These are phyloP conservation scores for Drosophila paramelanica DNA, from an alignment of 2,888 invertebrate species.

Conservation along the genomic window DNA sequence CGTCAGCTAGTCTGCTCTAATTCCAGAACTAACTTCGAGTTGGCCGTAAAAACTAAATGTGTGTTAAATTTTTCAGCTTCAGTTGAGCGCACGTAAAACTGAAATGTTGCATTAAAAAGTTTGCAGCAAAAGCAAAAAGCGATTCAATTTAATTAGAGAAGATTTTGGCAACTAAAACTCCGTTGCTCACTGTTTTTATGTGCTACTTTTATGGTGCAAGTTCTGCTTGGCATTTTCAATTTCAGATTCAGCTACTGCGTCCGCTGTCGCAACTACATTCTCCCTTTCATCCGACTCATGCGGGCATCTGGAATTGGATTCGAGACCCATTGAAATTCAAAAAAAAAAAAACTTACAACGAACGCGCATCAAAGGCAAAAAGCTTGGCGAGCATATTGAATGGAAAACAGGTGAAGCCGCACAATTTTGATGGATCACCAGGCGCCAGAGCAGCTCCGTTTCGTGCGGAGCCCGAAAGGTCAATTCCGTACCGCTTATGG, in stretches of 20 bases:
- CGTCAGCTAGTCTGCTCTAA: conserved; percentile 2
- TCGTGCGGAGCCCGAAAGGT: conserved; percentile 17
- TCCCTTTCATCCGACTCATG: conserved; percentile 39
- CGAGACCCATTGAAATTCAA: conserved; percentile 54
- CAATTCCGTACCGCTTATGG: conserved; percentile 7
- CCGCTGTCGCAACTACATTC: background rate
- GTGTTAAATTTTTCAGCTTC: conserved; percentile 60
- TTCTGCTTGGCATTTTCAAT: conserved; percentile 58
- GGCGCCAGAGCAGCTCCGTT: conserved; percentile 2
- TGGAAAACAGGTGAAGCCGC: conserved; percentile 60
- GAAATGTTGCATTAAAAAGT: conserved; percentile 74
- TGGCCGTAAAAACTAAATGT: conserved; percentile 67
- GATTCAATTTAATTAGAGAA: conserved; percentile 75
- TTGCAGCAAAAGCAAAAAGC: conserved; percentile 54
- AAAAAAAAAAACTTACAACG: conserved; percentile 24
- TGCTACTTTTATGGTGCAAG: conserved; percentile 60
- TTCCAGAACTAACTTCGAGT: conserved; percentile 39
- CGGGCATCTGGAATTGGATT: conserved; percentile 44
- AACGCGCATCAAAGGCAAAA: conserved; percentile 66
- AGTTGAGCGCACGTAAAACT: conserved; percentile 60
- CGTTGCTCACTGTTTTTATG: conserved; percentile 46
- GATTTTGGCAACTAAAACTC: conserved; percentile 58
- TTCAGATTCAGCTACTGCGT: background rate
- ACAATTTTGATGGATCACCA: conserved; percentile 70
- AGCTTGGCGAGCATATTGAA: conserved; percentile 58